Conservation (phyloP, 1,140 invertebrate genomes). For the Drosophila leontia region DNA sequence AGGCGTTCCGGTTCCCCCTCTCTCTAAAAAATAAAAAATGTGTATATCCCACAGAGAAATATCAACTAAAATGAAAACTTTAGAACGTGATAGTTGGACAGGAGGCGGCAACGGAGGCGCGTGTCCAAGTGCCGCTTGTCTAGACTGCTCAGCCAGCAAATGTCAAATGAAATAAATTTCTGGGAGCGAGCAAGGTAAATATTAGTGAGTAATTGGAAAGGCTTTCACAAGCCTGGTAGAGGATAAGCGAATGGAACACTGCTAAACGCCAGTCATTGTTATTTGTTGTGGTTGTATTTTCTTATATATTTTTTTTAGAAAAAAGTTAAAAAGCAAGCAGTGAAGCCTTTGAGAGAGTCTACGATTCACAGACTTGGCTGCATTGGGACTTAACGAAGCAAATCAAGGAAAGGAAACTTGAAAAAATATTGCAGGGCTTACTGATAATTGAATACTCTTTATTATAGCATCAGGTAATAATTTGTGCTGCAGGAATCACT, state of each 20-base stretch:
- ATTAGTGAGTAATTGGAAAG: conserved; percentile 65
- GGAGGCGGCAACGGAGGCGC: conserved; percentile 34
- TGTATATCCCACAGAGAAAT: conserved; percentile 26
- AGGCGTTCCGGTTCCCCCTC: conserved; percentile 7
- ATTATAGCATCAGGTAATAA: too few relatives aligned
- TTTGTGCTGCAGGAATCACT: too few relatives aligned
- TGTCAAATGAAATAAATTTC: conserved; percentile 65
- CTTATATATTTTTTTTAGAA: neutral
- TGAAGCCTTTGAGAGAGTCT: conserved; percentile 19
- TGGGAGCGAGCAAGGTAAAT: conserved; percentile 51
- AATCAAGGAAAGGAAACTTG: conserved; percentile 35
- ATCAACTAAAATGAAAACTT: conserved; percentile 29
- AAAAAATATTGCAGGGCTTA: neutral
- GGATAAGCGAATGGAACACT: neutral
- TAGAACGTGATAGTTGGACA: conserved; percentile 23
- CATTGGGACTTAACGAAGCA: conserved; percentile 45
- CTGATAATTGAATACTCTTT: conserved; percentile 1
- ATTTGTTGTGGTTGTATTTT: conserved; percentile 40
- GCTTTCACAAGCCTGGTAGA: conserved; percentile 14
- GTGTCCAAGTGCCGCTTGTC: conserved; percentile 66
- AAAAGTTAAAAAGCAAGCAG: conserved; percentile 13
- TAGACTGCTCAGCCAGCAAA: conserved; percentile 57
- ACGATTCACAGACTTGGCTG: conserved; percentile 9
- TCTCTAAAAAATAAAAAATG: neutral
- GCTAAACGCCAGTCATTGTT: conserved; percentile 56